Percentiles rank a stretch among this genome's conserved stretches.
Conservation (phyloP, 2,797 vertebrate species). For the Sebastes vulpes region DNA sequence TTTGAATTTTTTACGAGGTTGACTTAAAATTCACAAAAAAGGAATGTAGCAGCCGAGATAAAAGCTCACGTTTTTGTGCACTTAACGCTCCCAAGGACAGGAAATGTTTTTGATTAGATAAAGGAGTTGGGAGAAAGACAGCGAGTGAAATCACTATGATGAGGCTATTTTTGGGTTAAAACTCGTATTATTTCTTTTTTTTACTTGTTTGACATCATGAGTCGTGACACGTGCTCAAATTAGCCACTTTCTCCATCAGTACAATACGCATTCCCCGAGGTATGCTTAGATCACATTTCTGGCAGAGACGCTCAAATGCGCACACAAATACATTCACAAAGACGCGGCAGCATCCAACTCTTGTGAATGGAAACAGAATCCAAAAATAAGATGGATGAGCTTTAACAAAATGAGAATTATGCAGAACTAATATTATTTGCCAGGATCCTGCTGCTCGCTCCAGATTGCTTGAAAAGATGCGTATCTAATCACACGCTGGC, state of each 20-base stretch:
- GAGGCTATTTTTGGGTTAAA: conserved; percentile 39
- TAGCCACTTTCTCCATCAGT: conserved; percentile 24
- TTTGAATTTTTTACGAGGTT: conserved; percentile 40
- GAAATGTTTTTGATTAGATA: conserved; percentile 12
- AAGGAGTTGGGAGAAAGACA: not conserved
- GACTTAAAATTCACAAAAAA: conserved; percentile 12
- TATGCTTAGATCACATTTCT: conserved; percentile 32
- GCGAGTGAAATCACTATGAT: conserved; percentile 4
- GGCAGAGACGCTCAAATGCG: conserved; percentile 2
- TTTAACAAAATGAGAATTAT: conserved; percentile 61
- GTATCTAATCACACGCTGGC: conserved; percentile 62
- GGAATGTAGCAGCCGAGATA: conserved; percentile 5
- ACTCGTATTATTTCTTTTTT: not conserved
- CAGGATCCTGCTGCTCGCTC: conserved; percentile 57
- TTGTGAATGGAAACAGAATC: conserved; percentile 62
- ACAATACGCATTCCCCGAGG: conserved; percentile 18
- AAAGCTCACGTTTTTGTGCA: not conserved
- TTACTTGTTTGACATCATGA: conserved; percentile 26
- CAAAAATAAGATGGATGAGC: conserved; percentile 54
- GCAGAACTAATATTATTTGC: conserved; percentile 60
- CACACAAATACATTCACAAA: conserved; percentile 27
- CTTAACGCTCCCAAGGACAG: not conserved
- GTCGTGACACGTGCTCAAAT: conserved; percentile 44
- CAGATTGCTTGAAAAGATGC: conserved; percentile 72
- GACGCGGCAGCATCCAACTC: conserved; percentile 1